phyloP scores from a whole-genome alignment of 2,888 invertebrate species.

The Ceraclea dissimilis region DNA sequence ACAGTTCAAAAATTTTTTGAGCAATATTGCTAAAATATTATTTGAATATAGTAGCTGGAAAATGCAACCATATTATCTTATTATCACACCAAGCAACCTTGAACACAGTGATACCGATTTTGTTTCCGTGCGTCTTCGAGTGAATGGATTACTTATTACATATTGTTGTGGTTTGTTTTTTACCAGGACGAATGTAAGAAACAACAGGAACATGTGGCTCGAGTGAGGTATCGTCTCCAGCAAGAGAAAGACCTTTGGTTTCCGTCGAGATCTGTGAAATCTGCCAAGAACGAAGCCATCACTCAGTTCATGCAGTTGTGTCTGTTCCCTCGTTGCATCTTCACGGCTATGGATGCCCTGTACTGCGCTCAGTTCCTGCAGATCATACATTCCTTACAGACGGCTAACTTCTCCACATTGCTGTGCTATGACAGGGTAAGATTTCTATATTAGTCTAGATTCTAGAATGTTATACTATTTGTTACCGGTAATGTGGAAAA shows the following conservation, averaged over 20 bases:
- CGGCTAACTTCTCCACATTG: constrained; percentile 94
- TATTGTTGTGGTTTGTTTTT: neutral
- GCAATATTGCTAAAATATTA: too few relatives aligned
- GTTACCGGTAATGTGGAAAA: too few relatives aligned
- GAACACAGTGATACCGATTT: too few relatives aligned
- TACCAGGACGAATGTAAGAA: constrained; percentile 82
- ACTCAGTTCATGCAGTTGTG: constrained; percentile 94
- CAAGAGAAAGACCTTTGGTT: constrained; percentile 85
- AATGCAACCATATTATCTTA: too few relatives aligned
- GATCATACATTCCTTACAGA: constrained; percentile 88
- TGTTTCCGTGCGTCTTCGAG: too few relatives aligned
- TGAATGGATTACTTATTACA: too few relatives aligned
- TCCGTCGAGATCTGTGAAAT: constrained; percentile 73
- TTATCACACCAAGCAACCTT: too few relatives aligned
- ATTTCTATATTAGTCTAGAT: neutral
- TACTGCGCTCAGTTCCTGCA: constrained; percentile 97
- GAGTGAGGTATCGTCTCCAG: constrained; percentile 64
- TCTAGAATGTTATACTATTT: too few relatives aligned
- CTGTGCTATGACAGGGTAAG: constrained; percentile 92
- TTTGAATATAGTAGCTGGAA: too few relatives aligned
- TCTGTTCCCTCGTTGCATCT: constrained; percentile 93
- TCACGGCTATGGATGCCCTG: constrained; percentile 92
- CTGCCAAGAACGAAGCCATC: constrained; percentile 92
- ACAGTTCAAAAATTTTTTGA: too few relatives aligned
- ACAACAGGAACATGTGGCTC: constrained; percentile 89